These are phyloP conservation scores for Tribolium madens DNA, from an alignment of 1,140 invertebrate genomes.

Conservation along the genomic window DNA sequence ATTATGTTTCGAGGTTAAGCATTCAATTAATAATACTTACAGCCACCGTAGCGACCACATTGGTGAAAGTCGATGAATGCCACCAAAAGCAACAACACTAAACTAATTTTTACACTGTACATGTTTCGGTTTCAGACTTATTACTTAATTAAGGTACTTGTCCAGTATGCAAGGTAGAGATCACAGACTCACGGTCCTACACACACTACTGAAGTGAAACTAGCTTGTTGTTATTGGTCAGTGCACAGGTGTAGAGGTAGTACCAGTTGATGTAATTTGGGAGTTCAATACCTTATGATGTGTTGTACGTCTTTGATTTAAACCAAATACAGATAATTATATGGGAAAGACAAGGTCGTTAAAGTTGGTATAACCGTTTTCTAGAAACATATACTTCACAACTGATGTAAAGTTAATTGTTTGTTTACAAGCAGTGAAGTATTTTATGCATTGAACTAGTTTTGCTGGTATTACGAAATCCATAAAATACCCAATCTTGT, in stretches of 20 bases:
- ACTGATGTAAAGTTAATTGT: neutral
- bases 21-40: slow-evolving; percentile 1
- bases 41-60: slow-evolving; percentile 6
- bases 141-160: neutral
- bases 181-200: neutral
- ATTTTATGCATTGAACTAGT: too few relatives aligned
- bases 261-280: neutral
- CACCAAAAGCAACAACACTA: neutral
- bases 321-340: neutral
- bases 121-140: neutral
- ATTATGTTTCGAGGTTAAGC: neutral
- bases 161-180: neutral
- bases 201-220: neutral
- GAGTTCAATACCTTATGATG: neutral
- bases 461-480: too few relatives aligned
- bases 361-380: neutral
- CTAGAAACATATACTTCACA: neutral
- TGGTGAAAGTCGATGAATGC: neutral
- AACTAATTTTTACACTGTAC: neutral
- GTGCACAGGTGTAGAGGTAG: neutral
- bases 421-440: neutral
- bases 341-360: neutral
- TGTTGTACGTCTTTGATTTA: neutral
- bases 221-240: too few relatives aligned
- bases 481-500: too few relatives aligned